Conservation (phyloP, 1,140 invertebrate genomes). For the Lepidurus couesii region DNA sequence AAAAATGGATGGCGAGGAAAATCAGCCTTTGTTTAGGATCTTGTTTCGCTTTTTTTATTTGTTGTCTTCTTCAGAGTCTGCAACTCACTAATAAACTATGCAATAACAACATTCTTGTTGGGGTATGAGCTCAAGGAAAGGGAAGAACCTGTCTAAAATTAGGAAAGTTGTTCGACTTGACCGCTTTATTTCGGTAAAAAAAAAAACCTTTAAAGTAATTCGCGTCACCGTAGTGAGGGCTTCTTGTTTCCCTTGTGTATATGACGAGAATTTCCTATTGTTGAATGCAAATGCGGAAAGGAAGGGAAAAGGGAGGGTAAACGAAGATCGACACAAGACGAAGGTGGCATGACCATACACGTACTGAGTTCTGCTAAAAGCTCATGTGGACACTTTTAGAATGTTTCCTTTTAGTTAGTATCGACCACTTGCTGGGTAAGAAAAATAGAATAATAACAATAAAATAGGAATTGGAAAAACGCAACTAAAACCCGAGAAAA, state of each 20-base stretch:
- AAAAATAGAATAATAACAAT: not conserved
- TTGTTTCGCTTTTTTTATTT: too few relatives aligned
- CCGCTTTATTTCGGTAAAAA: not conserved
- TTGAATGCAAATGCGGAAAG: not conserved
- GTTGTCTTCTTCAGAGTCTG: too few relatives aligned
- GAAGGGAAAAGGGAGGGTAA: not conserved
- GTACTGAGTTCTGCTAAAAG: too few relatives aligned
- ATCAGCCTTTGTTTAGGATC: too few relatives aligned
- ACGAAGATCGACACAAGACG: too few relatives aligned
- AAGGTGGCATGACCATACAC: too few relatives aligned
- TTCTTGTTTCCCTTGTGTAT: not conserved
- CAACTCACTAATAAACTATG: too few relatives aligned
- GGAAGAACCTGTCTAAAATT: slow-evolving; percentile 22
- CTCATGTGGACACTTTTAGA: not conserved
- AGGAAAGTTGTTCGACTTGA: slow-evolving; percentile 7
- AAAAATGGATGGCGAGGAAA: too few relatives aligned
- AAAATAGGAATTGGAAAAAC: not conserved
- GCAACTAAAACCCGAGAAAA: not conserved
- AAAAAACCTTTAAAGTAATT: not conserved
- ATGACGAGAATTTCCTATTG: not conserved
- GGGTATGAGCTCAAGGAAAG: not conserved
- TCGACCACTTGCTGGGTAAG: not conserved
- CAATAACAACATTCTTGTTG: not conserved
- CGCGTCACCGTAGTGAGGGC: not conserved
- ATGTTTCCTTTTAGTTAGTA: not conserved